Base-by-base conservation (phyloP, 2,797 vertebrate genomes). In the Pterois miles region DNA sequence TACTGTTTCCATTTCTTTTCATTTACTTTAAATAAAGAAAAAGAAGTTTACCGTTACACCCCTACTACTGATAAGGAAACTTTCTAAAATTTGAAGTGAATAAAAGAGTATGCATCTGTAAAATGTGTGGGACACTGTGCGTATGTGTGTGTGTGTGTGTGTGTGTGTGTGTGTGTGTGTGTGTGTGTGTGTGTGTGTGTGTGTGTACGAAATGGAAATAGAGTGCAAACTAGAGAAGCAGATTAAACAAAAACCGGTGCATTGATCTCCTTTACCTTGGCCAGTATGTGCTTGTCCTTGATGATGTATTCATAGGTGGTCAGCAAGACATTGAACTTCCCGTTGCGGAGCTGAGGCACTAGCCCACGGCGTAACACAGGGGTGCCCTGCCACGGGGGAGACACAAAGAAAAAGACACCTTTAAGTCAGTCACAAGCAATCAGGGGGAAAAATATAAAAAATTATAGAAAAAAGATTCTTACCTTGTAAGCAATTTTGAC, bases 281-380 rank as follows among this genome's bases (percentile, higher is more conserved):
- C 98, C 81, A 99, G 97, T 82, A 99, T 98, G 71, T 99, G 97
- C 88, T 99, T 99, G 94, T 99, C 98, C 92, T 99, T 99, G 91
- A 99, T 99, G 91, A 99, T 98, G 91, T 99, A 99, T 86, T 99
- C 98, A 0, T 99, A 99, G 36, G 98, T 99, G 68, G 98, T 99
- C 90, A 99, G 89, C 80, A 99, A 95, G 64, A 98, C 98, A 14
- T 99, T 99, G 81, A 99, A 99, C 91, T 99, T 99, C 76, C 98
- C 98, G 62, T 96, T 97, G 80, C 97, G 96, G 50, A 99, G 96
- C 86, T 98, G 98, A 66, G 98, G 97, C 65, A 99, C 97, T 0
- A 98, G 94, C 2, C 96, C 97, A 9, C 98, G 96, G 8, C 98
- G 96, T 96, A 98, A 94, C 40, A 94, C 96, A 56, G 98, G 98